Conservation (phyloP, 2,888 invertebrate genomes). For the Meta bourneti region DNA sequence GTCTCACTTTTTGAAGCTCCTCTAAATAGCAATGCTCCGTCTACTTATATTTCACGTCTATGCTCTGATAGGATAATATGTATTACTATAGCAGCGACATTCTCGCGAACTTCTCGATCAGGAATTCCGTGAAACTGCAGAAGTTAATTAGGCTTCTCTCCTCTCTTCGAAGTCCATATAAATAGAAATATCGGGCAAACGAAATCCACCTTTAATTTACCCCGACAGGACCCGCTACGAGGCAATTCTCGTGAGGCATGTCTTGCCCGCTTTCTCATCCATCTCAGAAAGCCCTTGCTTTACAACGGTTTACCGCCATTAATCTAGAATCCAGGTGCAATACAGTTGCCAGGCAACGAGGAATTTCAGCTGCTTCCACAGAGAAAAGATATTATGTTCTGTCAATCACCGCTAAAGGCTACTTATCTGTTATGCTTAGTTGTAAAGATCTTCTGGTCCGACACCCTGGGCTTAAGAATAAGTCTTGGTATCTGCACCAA, state of each 20-base stretch:
- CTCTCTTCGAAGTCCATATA: slow-evolving; percentile 29
- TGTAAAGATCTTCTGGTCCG: neutral
- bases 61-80: neutral
- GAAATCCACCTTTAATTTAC: slow-evolving; percentile 50
- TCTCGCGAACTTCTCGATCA: neutral
- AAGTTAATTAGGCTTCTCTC: slow-evolving; percentile 9
- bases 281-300: slow-evolving; percentile 20
- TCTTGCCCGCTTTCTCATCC: neutral
- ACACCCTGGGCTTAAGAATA: neutral
- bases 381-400: slow-evolving; percentile 23
- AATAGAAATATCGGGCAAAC: slow-evolving; percentile 25
- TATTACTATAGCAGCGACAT: too few relatives aligned
- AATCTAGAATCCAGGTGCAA: slow-evolving; percentile 11
- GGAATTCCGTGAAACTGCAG: neutral
- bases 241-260: slow-evolving; percentile 14
- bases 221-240: slow-evolving; percentile 17
- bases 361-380: slow-evolving; percentile 29
- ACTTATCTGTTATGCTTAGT: slow-evolving; percentile 24
- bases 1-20: neutral
- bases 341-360: slow-evolving; percentile 33
- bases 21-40: neutral
- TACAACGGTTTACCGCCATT: slow-evolving; percentile 19
- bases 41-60: neutral
- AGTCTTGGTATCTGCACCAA: neutral
- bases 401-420: slow-evolving; percentile 18